Conservation (phyloP, 2,888 invertebrate species). For the Cepaea hortensis region DNA sequence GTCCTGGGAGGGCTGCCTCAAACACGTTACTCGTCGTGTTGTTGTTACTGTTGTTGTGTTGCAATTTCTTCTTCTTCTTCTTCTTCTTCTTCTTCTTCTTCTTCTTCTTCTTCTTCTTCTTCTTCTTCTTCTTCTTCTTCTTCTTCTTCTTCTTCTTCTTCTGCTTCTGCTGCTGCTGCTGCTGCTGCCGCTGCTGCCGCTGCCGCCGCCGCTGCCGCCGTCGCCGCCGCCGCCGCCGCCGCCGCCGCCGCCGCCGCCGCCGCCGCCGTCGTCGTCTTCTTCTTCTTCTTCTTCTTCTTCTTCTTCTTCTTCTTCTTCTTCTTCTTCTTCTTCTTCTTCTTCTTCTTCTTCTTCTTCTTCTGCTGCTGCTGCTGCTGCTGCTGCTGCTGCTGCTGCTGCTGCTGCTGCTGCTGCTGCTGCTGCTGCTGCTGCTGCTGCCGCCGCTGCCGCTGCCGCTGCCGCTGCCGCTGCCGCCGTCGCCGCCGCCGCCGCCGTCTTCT, state of each 20-base stretch:
- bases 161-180: not conserved
- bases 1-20: too few species aligned
- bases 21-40: too few species aligned
- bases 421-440: too few species aligned
- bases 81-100: too few species aligned
- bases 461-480: too few species aligned
- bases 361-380: conserved; percentile 29
- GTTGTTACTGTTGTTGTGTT: too few species aligned
- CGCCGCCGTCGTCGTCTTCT: not conserved
- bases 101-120: too few species aligned
- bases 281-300: not conserved
- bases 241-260: not conserved
- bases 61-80: too few species aligned
- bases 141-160: not conserved
- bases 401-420: not conserved
- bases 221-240: not conserved
- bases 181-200: not conserved
- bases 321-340: conserved; percentile 37
- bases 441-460: too few species aligned
- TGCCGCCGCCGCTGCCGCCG: not conserved
- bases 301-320: conserved; percentile 11
- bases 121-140: too few species aligned
- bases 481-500: too few species aligned
- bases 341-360: conserved; percentile 40
- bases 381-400: not conserved